Conservation (phyloP, 2,113 vertebrate genomes). For the Rhombomys opimus region DNA sequence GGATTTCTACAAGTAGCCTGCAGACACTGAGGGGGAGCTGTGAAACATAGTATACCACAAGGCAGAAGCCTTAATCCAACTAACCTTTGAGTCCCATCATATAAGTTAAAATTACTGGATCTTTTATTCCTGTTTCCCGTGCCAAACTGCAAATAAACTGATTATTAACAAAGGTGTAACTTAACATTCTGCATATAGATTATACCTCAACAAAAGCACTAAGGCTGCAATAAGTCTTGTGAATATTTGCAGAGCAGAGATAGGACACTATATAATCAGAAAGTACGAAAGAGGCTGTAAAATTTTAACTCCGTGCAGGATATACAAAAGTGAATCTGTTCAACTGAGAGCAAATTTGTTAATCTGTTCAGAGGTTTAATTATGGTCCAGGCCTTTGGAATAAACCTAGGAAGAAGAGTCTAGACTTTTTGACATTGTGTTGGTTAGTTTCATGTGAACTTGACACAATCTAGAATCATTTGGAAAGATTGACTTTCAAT, state of each 20-base stretch:
- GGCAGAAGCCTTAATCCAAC: not conserved
- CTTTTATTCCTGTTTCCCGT: not conserved
- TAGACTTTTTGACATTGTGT: not conserved
- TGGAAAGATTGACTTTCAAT: not conserved
- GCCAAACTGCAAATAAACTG: not conserved
- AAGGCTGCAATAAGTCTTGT: not conserved
- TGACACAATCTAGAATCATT: not conserved
- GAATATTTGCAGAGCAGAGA: conserved; percentile 9
- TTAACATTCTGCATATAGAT: not conserved
- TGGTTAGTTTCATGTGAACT: not conserved
- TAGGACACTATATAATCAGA: not conserved
- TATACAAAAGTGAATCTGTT: not conserved
- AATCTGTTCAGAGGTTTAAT: not conserved
- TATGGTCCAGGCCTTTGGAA: not conserved
- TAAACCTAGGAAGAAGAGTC: not conserved
- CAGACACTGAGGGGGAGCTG: not conserved
- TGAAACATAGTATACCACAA: not conserved
- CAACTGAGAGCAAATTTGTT: not conserved
- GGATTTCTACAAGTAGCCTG: not conserved
- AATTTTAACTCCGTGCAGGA: not conserved
- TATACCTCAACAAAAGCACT: not conserved
- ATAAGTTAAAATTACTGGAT: not conserved
- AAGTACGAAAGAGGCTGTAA: not conserved
- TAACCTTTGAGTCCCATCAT: not conserved
- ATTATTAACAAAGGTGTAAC: not conserved